Conservation (phyloP, 2,797 vertebrate species). For the Melanotaenia boesemani region DNA sequence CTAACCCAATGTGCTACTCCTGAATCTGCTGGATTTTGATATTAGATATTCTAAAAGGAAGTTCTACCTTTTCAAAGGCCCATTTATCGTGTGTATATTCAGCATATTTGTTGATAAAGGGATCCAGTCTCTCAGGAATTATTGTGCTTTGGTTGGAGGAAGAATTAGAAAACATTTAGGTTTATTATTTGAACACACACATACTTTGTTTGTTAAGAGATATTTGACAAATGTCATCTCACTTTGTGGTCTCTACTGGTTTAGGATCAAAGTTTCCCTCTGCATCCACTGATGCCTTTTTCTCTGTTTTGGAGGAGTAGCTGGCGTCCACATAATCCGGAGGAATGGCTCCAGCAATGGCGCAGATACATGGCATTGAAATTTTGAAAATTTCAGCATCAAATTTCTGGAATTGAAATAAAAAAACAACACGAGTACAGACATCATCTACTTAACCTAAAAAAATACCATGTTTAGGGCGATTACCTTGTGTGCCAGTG, state of each 20-base stretch:
- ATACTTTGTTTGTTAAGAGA: background rate
- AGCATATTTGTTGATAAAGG: conserved; percentile 93
- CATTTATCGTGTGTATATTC: conserved; percentile 95
- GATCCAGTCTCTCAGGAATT: conserved; percentile 92
- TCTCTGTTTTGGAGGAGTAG: conserved; percentile 95
- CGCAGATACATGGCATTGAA: conserved; percentile 93
- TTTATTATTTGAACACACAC: background rate
- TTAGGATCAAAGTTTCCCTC: conserved; percentile 98
- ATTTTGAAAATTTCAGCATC: conserved; percentile 95
- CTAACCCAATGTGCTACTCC: background rate
- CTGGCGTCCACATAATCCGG: conserved; percentile 95
- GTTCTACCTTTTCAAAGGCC: conserved; percentile 93
- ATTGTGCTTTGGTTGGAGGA: conserved; percentile 85
- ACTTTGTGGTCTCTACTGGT: conserved; percentile 96
- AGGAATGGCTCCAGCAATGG: conserved; percentile 94
- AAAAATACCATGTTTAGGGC: background rate
- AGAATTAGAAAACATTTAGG: conserved; percentile 17
- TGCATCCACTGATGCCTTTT: conserved; percentile 94
- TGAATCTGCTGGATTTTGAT: conserved; percentile 1
- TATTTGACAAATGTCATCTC: conserved; percentile 53
- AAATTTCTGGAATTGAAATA: conserved; percentile 86
- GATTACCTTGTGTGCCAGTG: conserved; percentile 91
- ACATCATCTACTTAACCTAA: background rate
- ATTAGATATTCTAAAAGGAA: background rate
- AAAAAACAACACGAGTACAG: background rate